These are phyloP conservation scores for Hypsopygia costalis DNA, from an alignment of 2,888 invertebrate species.

Conservation along the genomic window DNA sequence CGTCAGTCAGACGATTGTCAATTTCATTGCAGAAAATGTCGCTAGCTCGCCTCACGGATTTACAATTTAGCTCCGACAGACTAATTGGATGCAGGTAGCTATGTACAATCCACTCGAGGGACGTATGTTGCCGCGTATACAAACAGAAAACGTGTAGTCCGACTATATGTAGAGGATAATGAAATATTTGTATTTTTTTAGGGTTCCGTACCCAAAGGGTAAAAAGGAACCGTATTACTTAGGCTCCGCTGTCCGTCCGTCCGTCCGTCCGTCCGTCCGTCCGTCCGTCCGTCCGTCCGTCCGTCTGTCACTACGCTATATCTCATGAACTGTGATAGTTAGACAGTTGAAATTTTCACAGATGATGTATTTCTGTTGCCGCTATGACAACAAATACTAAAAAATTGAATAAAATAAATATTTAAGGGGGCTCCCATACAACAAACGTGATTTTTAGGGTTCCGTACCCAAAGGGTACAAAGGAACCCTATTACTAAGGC, in stretches of 20 bases:
- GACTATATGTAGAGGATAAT: constrained; percentile 19
- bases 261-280: neutral
- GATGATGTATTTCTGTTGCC: no score
- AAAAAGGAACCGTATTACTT: no score
- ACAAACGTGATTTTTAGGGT: no score
- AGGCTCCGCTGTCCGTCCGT: no score
- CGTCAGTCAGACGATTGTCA: constrained; percentile 2
- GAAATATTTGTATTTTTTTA: constrained; percentile 36
- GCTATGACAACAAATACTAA: no score
- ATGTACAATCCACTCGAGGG: constrained; percentile 40
- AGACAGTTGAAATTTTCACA: no score
- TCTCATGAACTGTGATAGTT: no score
- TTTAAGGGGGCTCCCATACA: no score
- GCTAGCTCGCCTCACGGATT: constrained; percentile 30
- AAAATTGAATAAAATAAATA: no score
- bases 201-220: neutral
- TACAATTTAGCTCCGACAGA: constrained; percentile 45
- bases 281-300: neutral
- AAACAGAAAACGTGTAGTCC: no score
- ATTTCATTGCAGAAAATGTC: constrained; percentile 8
- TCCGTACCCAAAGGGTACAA: neutral
- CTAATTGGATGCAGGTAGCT: constrained; percentile 61
- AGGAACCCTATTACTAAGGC: no score
- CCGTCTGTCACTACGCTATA: no score
- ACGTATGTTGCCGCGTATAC: constrained; percentile 15